Evolutionary conservation across 2,113 vertebrate species (phyloP).

Genomic region (Chaenogobius annularis): DNA sequence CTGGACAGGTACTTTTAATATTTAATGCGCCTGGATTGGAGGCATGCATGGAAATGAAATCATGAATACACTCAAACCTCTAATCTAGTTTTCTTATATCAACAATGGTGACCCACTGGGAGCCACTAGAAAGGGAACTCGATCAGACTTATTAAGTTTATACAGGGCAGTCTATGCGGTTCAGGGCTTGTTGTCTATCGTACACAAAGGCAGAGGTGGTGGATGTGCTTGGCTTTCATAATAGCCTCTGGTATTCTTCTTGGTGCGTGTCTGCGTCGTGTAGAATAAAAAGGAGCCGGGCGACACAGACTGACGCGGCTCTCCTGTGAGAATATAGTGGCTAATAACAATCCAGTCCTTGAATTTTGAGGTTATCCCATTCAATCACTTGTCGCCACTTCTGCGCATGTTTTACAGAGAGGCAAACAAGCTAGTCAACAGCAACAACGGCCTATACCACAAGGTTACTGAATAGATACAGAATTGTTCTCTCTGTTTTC

Average conservation of each 20-base stretch:
- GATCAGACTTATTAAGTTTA: slow-evolving; percentile 33
- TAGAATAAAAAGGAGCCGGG: slow-evolving; percentile 46
- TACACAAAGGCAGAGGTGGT: slow-evolving; percentile 25
- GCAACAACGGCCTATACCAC: slow-evolving; percentile 17
- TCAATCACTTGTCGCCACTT: slow-evolving; percentile 59
- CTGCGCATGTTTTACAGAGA: slow-evolving; percentile 48
- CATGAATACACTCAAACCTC: slow-evolving; percentile 71
- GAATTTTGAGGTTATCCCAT: slow-evolving; percentile 67
- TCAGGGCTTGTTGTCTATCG: slow-evolving; percentile 37
- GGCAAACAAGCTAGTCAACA: slow-evolving; percentile 28
- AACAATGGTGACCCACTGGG: slow-evolving; percentile 52
- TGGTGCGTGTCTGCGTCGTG: slow-evolving; percentile 38
- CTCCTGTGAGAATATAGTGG: slow-evolving; percentile 52
- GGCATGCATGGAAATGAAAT: slow-evolving; percentile 74
- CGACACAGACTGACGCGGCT: slow-evolving; percentile 56
- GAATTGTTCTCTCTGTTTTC: not conserved
- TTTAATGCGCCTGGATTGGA: slow-evolving; percentile 68
- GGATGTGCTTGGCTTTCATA: slow-evolving; percentile 47
- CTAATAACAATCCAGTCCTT: slow-evolving; percentile 65
- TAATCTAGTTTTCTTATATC: slow-evolving; percentile 54
- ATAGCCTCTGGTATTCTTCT: slow-evolving; percentile 41
- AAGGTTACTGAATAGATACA: slow-evolving; percentile 11
- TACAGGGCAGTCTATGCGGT: slow-evolving; percentile 21
- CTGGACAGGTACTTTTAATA: slow-evolving; percentile 55
- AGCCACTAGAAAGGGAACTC: slow-evolving; percentile 1